These are phyloP conservation scores for Sweltsa coloradensis DNA, from an alignment of 1,140 invertebrate species.

Conservation along the genomic window DNA sequence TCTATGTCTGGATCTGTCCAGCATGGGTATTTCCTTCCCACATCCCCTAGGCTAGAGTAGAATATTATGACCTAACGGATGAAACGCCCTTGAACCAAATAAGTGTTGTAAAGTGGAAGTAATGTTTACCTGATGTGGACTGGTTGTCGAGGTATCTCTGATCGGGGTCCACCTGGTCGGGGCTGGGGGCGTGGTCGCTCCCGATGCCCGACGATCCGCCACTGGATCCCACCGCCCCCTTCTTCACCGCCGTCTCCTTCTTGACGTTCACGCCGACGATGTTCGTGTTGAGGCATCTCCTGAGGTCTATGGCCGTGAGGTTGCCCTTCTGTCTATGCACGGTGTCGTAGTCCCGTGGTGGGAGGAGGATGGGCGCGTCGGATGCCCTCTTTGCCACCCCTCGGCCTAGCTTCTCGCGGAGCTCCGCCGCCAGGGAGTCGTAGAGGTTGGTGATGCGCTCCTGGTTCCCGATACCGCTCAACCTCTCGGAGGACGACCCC, in stretches of 20 bases:
- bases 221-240: constrained; percentile 20
- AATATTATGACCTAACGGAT: too few species aligned
- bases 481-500: constrained; percentile 21
- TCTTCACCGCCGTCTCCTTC: constrained; percentile 1
- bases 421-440: constrained; percentile 82
- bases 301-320: constrained; percentile 62
- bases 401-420: constrained; percentile 65
- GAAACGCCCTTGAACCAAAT: too few species aligned
- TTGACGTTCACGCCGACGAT: constrained; percentile 41
- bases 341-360: constrained; percentile 88
- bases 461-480: constrained; percentile 20
- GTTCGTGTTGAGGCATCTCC: constrained; percentile 56
- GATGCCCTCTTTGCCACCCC: constrained; percentile 7
- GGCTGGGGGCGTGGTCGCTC: constrained; percentile 74
- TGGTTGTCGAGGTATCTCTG: constrained; percentile 22
- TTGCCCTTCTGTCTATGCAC: constrained; percentile 74
- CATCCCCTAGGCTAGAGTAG: too few species aligned
- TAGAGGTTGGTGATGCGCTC: constrained; percentile 59
- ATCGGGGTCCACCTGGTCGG: constrained; percentile 17
- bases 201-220: constrained; percentile 60
- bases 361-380: constrained; percentile 60
- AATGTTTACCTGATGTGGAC: constrained; percentile 23
- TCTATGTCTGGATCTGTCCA: too few species aligned
- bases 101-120: too few species aligned
- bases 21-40: too few species aligned